Percentiles rank a stretch among this genome's conserved stretches.
These are phyloP conservation scores for Tetrao urogallus DNA, from an alignment of 2,113 vertebrate species.

Conservation along the genomic window DNA sequence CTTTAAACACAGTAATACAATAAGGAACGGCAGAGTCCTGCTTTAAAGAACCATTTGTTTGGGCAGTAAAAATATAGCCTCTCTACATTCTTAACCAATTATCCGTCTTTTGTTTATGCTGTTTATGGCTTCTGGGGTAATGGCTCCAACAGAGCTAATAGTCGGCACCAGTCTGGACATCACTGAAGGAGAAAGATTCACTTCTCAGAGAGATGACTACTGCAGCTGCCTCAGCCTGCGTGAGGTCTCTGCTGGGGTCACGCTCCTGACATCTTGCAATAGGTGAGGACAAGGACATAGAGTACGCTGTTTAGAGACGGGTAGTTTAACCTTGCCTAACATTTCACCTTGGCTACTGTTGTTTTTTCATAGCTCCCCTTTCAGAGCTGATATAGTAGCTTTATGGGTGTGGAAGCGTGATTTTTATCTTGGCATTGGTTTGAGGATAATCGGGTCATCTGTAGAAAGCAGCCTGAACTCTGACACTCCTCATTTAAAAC, in stretches of 20 bases:
- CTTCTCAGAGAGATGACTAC: neutral
- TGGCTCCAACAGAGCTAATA: neutral
- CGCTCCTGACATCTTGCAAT: neutral
- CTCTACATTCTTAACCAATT: constrained; percentile 7
- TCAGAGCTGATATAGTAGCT: neutral
- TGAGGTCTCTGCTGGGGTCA: neutral
- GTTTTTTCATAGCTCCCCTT: neutral
- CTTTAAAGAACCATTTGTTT: constrained; percentile 20
- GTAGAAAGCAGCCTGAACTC: neutral
- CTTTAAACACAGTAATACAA: constrained; percentile 5
- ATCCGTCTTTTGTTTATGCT: neutral
- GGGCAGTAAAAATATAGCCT: constrained; percentile 36
- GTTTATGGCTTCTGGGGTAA: constrained; percentile 2
- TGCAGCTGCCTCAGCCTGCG: neutral
- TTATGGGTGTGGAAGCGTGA: constrained; percentile 4
- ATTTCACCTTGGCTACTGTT: neutral
- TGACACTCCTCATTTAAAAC: constrained; percentile 10
- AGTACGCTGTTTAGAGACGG: neutral
- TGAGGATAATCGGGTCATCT: neutral
- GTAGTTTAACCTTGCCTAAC: constrained; percentile 28
- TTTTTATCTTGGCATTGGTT: neutral
- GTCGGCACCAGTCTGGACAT: neutral
- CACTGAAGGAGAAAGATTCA: neutral
- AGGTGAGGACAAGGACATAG: neutral
- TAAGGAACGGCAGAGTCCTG: neutral